phyloP scores from a whole-genome alignment of 2,888 invertebrate genomes.

The Epistrophe grossulariae region DNA sequence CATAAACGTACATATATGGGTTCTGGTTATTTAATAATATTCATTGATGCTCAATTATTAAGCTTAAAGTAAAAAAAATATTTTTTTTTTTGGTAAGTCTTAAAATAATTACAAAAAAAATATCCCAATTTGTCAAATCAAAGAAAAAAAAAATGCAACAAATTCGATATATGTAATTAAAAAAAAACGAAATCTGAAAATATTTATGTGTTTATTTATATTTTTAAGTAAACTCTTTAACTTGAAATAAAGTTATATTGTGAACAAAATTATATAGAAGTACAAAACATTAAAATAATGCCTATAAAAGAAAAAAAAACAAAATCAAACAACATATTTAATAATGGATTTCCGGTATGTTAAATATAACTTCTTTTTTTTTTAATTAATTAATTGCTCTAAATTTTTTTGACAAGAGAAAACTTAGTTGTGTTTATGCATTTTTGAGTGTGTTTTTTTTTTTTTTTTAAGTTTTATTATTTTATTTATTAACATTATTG shows the following conservation, averaged over 20 bases:
- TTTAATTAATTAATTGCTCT: neutral
- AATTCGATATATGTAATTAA: conserved; percentile 50
- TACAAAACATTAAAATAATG: neutral
- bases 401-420: neutral
- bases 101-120: neutral
- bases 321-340: conserved; percentile 4
- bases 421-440: conserved; percentile 17
- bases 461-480: neutral
- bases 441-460: conserved; percentile 2
- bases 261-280: conserved; percentile 21
- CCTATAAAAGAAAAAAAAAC: neutral
- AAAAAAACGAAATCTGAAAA: conserved; percentile 19
- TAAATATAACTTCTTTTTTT: neutral
- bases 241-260: conserved; percentile 26
- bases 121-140: conserved; percentile 3
- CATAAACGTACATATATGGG: conserved; percentile 32
- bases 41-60: conserved; percentile 27
- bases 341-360: conserved; percentile 37
- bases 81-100: conserved; percentile 56
- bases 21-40: conserved; percentile 36
- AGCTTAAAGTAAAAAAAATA: conserved; percentile 29
- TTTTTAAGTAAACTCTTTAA: conserved; percentile 40
- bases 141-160: conserved; percentile 70
- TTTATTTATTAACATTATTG: neutral
- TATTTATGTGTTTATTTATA: conserved; percentile 26